Evolutionary conservation across 37 sponge, comb jelly and placozoan species (phyloP), one percentile per base, ranked within the genome.

Genomic region (Eunapius fragilis): DNA sequence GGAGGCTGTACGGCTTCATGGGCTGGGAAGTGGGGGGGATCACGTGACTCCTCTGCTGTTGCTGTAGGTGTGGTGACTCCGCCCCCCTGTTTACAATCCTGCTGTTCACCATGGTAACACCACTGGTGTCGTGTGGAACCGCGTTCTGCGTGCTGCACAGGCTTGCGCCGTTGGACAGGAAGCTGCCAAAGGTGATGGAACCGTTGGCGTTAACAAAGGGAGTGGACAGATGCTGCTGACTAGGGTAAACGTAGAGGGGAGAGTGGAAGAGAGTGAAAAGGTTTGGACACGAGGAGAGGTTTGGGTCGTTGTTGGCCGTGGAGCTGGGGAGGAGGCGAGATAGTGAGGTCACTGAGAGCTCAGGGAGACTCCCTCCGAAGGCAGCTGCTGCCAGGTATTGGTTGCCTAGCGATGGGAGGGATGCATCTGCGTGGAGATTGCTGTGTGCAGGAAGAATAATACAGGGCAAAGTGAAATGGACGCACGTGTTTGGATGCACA

Each of bases 331-430:
- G 86, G 25, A 94, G 89, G 11, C 95, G 89, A 37, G 87, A 49
- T 30, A 94, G 89, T 1, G 95, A 91, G 45, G 87, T 89, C 37
- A 94, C 84, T 37, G 95, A 94, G 67, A 94, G 91, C 32, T 94
- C 95, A 30, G 95, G 95, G 28, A 94, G 86, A 79, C 95, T 94
- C 12, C 95, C 95, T 33, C 95, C 92, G 45, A 86, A 91, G 37
- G 90, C 95, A 11, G 58, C 17, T 11, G 58, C 58, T 58, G 58
- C 58, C 79, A 84, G 78, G 79, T 94, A 94, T 76, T 94, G 95
- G 79, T 82, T 88, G 27, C 90, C 91, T 48, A 94, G 81, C 14
- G 95, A 89, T 3, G 95, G 95, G 25, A 94, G 32, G 5, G 77
- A 47, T 28, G 85, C 91, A 33, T 91, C 95, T 68, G 86, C 89